phyloP scores from a whole-genome alignment of 2,113 vertebrate species.

The Myodes glareolus region DNA sequence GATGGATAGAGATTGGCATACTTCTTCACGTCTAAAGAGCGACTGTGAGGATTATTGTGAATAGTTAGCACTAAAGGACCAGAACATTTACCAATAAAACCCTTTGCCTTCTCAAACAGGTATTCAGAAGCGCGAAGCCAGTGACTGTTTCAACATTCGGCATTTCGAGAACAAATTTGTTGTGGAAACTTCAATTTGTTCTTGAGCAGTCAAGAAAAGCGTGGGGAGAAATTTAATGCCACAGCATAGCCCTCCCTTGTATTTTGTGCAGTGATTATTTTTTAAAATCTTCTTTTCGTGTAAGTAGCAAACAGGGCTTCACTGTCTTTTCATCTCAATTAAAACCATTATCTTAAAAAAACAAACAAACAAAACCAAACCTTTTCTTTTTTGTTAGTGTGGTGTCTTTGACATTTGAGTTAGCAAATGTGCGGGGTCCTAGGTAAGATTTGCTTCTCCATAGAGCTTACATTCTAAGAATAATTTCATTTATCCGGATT shows the following conservation, averaged over 20 bases:
- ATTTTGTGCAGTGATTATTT: conserved; percentile 90
- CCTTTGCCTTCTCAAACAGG: conserved; percentile 84
- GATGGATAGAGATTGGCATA: neutral
- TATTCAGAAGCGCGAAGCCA: conserved; percentile 94
- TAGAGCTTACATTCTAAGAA: conserved; percentile 73
- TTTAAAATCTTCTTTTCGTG: conserved; percentile 86
- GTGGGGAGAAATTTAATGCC: conserved; percentile 73
- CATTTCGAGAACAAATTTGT: conserved; percentile 94
- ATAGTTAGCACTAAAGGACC: conserved; percentile 36
- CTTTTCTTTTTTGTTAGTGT: conserved; percentile 83
- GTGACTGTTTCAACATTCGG: conserved; percentile 91
- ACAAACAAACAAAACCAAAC: conserved; percentile 23
- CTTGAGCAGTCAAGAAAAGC: conserved; percentile 85
- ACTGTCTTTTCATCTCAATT: conserved; percentile 85
- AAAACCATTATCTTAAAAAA: conserved; percentile 81
- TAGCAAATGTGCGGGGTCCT: conserved; percentile 84
- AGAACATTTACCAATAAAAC: conserved; percentile 15
- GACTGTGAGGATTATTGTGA: neutral
- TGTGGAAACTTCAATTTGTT: conserved; percentile 94
- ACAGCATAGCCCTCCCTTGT: conserved; percentile 83
- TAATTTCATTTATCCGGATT: conserved; percentile 79
- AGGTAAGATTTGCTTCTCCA: conserved; percentile 82
- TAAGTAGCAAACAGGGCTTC: conserved; percentile 87
- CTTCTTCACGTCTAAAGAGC: neutral
- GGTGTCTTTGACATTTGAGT: conserved; percentile 86